Evolutionary conservation across 2,888 invertebrate genomes (phyloP), one percentile per base, ranked within the genome.

Genomic region (Digitonthophagus gazella): DNA sequence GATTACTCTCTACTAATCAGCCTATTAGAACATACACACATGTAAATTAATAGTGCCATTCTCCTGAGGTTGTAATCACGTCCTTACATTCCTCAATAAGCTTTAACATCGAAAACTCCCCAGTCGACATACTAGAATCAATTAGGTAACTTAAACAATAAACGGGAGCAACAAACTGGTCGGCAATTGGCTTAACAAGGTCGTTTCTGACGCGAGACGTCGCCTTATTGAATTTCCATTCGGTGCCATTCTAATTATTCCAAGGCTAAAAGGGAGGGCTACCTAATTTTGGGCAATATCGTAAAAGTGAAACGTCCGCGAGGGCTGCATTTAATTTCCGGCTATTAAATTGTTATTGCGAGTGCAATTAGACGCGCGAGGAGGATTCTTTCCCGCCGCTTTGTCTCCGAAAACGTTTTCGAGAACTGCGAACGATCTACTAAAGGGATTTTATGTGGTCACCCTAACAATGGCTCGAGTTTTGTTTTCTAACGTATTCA

Each of bases 311-410:
- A 67, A 58, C 57, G 66, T 66, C 58, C 18, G 57, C 67, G 28
- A 61, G 61, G 14, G 58, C 68, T 68, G 63, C 64, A 68, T 68
- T 64, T 65, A 64, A 68, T 64, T 58, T 54, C 54, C 68, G 22
- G 65, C 57, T 58, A 67, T 67, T 67, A 67, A 67, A 67, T 67
- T 67, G 67, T 67, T 67, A 67, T 67, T 67, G 67, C 67, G 28
- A 67, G 58, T 61, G 58, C 64, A 65, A 68, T 64, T 68, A 67
- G 67, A 63, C 54, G 55, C 28, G 20, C 15, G 44, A 64, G n/a
- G 66, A 20, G 55, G n/a, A 65, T 18, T 19, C 18, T 54, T 65
- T 28, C 16, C 28, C 18, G 65, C 6, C 57, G 28, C 71, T 64
- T 56, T 16, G 67, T 68, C 64, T 65, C 66, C 66, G 57, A 57